These are phyloP conservation scores for Seriola rivoliana DNA, from an alignment of 2,113 vertebrate genomes.

Conservation along the genomic window DNA sequence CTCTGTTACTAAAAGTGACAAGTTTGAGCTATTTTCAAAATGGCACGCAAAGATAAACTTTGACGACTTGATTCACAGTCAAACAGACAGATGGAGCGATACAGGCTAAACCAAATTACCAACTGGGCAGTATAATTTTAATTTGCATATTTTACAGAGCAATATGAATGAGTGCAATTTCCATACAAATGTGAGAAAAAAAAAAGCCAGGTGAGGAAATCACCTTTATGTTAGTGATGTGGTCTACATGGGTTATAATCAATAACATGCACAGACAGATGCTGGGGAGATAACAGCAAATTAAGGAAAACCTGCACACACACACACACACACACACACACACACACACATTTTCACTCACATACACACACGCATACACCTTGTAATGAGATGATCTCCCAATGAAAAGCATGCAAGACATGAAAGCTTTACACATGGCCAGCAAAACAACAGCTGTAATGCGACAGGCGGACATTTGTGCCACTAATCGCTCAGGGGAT, in stretches of 20 bases:
- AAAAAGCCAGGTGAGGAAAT: constrained; percentile 31
- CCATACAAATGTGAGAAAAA: constrained; percentile 45
- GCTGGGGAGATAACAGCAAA: constrained; percentile 38
- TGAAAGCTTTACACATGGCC: constrained; percentile 60
- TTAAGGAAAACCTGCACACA: constrained; percentile 19
- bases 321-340: not conserved
- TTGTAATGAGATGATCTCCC: constrained; percentile 64
- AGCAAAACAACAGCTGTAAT: constrained; percentile 69
- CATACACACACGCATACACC: constrained; percentile 17
- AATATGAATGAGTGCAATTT: constrained; percentile 54
- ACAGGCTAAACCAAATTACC: constrained; percentile 43
- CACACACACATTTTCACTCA: constrained; percentile 12
- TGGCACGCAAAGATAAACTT: constrained; percentile 44
- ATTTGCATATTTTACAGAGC: constrained; percentile 55
- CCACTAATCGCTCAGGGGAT: constrained; percentile 70
- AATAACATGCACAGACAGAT: constrained; percentile 47
- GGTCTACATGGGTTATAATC: constrained; percentile 33
- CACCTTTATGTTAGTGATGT: constrained; percentile 9
- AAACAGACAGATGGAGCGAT: constrained; percentile 41
- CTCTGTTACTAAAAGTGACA: constrained; percentile 37
- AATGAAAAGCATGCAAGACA: constrained; percentile 53
- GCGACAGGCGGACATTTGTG: constrained; percentile 76
- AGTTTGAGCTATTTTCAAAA: constrained; percentile 42
- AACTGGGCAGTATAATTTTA: constrained; percentile 32
- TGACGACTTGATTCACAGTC: constrained; percentile 42